These are phyloP conservation scores for Corythornis madagascariensis DNA, from an alignment of 2,113 vertebrate genomes.

Conservation along the genomic window DNA sequence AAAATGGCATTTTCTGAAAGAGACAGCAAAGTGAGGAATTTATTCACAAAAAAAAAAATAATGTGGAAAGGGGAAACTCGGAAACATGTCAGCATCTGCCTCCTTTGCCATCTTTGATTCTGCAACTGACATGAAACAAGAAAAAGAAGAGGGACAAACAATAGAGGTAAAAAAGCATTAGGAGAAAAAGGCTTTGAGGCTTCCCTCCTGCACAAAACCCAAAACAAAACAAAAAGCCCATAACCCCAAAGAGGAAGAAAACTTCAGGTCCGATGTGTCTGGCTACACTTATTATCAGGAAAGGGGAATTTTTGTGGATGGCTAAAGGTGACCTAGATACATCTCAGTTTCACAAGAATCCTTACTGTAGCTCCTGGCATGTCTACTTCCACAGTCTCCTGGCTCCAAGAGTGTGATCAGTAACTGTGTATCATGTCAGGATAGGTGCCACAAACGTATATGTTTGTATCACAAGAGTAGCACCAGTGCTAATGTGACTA, in stretches of 20 bases:
- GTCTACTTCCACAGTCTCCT: not conserved
- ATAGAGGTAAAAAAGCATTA: not conserved
- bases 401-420: not conserved
- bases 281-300: not conserved
- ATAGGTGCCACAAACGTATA: not conserved
- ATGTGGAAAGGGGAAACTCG: not conserved
- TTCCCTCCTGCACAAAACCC: not conserved
- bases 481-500: not conserved
- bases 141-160: not conserved
- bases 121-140: not conserved
- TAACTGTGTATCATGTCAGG: accelerated
- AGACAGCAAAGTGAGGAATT: not conserved
- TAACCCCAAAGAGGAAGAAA: not conserved
- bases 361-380: not conserved
- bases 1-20: not conserved
- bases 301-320: not conserved
- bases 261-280: not conserved
- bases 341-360: not conserved
- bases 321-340: constrained; percentile 32
- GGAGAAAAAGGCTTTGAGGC: not conserved
- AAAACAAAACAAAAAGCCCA: not conserved
- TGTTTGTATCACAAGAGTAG: not conserved
- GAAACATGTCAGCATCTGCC: not conserved
- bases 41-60: not conserved
- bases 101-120: not conserved